Conservation (phyloP, 2,797 vertebrate species). For the Helostoma temminkii region DNA sequence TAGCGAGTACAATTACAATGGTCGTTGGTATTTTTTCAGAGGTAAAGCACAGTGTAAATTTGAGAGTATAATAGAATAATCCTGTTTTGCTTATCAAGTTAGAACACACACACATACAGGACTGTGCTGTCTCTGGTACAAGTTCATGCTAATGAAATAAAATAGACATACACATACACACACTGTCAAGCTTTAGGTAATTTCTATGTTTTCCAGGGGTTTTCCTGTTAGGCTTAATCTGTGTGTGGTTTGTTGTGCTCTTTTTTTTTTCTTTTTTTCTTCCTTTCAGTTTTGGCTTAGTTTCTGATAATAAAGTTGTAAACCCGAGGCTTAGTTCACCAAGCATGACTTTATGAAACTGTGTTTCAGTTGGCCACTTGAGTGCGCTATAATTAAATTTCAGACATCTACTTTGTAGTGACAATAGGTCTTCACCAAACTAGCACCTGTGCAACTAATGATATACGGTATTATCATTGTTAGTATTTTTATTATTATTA, state of each 20-base stretch:
- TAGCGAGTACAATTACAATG: neutral
- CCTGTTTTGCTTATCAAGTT: neutral
- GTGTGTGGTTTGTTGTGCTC: neutral
- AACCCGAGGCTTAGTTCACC: neutral
- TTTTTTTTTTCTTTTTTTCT: neutral
- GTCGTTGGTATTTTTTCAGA: neutral
- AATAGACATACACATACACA: no score
- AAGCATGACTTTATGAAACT: neutral
- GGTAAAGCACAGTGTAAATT: neutral
- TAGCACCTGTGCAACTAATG: neutral
- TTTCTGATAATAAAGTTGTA: neutral
- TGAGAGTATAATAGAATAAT: neutral
- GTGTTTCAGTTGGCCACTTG: constrained; percentile 31
- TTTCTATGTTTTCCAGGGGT: neutral
- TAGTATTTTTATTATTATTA: no score
- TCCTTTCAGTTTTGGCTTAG: neutral
- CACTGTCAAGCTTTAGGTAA: neutral
- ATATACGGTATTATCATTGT: no score
- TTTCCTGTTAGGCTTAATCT: neutral
- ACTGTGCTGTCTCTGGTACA: neutral
- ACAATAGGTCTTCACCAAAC: neutral
- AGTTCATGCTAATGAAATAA: no score
- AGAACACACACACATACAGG: neutral
- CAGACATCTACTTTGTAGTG: neutral
- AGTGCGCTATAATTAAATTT: constrained; percentile 39